Conservation (phyloP, 35 echinoderm and acorn worm species). For the Anneissia japonica region DNA sequence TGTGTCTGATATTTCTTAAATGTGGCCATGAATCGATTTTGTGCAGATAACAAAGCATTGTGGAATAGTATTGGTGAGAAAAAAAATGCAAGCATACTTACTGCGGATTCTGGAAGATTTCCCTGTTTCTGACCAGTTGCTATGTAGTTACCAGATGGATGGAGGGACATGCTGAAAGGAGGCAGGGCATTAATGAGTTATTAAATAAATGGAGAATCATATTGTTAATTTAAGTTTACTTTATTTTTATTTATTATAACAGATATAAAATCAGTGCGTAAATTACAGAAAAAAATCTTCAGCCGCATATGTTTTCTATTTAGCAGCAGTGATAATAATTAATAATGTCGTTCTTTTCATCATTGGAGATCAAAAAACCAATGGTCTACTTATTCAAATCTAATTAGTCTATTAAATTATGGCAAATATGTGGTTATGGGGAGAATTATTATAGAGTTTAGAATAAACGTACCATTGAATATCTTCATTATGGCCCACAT, state of each 20-base stretch:
- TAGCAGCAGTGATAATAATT: too few species aligned
- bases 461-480: constrained; percentile 59
- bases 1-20: too few species aligned
- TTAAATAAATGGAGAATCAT: background rate
- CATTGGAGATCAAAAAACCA: too few species aligned
- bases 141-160: constrained; percentile 65
- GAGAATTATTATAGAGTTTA: background rate
- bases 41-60: too few species aligned
- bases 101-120: constrained; percentile 66
- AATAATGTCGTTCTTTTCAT: too few species aligned
- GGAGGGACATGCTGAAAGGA: constrained; percentile 55
- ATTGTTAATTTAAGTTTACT: background rate
- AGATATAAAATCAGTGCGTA: background rate
- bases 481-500: constrained; percentile 88
- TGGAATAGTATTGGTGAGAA: background rate
- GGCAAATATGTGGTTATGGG: too few species aligned
- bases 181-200: background rate
- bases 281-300: too few species aligned
- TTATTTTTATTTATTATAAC: background rate
- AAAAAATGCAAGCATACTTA: constrained; percentile 25
- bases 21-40: too few species aligned
- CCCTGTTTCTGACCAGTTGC: constrained; percentile 81
- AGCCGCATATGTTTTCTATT: too few species aligned
- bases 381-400: too few species aligned
- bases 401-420: too few species aligned